These are phyloP conservation scores for Pinna nobilis DNA, from an alignment of 1,140 invertebrate species.

Conservation along the genomic window DNA sequence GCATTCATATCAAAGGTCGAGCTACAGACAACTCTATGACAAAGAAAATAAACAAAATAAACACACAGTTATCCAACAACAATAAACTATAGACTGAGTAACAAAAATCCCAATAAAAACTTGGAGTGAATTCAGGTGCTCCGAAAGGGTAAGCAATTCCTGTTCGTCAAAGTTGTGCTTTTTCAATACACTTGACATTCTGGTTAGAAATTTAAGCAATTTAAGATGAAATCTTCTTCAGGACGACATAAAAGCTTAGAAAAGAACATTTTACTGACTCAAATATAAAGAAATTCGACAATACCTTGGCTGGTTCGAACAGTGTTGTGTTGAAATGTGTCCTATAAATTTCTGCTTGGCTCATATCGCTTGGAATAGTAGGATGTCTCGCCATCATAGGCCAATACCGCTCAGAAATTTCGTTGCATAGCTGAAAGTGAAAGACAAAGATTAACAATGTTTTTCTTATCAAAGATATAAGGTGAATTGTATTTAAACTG, in stretches of 20 bases:
- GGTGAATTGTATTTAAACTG: no score
- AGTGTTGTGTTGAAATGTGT: conserved; percentile 53
- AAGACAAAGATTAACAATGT: no score
- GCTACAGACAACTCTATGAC: no score
- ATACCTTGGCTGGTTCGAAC: conserved; percentile 60
- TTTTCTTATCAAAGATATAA: no score
- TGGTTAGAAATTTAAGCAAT: background rate
- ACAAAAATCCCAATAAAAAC: no score
- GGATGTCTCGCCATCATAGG: conserved; percentile 52
- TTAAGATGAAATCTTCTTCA: background rate
- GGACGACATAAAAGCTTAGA: background rate
- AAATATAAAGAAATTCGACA: background rate
- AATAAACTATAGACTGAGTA: background rate
- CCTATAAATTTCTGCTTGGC: conserved; percentile 59
- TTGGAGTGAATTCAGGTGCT: no score
- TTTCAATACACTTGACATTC: background rate
- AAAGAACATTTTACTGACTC: background rate
- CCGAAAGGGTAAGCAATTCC: no score
- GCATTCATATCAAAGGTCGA: no score
- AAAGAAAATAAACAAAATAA: background rate
- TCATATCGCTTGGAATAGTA: conserved; percentile 48
- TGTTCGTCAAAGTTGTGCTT: no score
- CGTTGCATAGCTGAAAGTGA: conserved; percentile 28
- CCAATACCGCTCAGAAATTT: conserved; percentile 48
- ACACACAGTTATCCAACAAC: background rate